Conservation (phyloP, 2,888 invertebrate species). For the Andrena bucephala region DNA sequence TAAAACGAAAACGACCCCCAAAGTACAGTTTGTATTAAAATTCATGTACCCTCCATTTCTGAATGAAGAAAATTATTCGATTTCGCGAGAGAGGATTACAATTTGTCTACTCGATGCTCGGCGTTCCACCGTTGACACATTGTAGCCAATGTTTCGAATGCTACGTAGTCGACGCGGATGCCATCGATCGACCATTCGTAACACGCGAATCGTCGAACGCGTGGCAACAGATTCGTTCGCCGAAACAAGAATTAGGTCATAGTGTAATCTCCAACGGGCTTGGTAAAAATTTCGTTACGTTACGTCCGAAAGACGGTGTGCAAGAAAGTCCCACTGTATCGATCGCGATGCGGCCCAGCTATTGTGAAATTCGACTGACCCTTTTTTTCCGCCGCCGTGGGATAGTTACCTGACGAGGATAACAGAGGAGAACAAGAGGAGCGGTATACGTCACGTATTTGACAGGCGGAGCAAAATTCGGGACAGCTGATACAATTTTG, state of each 20-base stretch:
- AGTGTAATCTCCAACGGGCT: neutral
- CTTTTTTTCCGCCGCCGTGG: constrained; percentile 48
- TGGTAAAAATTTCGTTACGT: neutral
- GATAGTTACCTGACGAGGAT: constrained; percentile 62
- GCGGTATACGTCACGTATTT: constrained; percentile 53
- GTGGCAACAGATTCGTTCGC: neutral
- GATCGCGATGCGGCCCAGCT: constrained; percentile 59
- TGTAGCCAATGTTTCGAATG: neutral
- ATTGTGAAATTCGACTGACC: constrained; percentile 57
- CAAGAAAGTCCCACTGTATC: constrained; percentile 46
- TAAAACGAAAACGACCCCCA: no score
- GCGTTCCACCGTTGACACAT: neutral
- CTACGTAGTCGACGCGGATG: neutral
- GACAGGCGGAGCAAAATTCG: constrained; percentile 74
- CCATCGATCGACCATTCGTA: neutral
- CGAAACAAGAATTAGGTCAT: neutral
- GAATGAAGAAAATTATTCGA: no score
- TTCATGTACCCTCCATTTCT: no score
- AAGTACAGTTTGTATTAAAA: no score
- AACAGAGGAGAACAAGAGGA: constrained; percentile 53
- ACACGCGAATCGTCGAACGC: neutral
- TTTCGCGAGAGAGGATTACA: neutral
- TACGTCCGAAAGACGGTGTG: constrained; percentile 3
- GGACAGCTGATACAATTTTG: constrained; percentile 84
- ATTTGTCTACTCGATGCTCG: neutral